phyloP scores from a whole-genome alignment of 2,113 vertebrate species.

The Triplophysa dalaica region DNA sequence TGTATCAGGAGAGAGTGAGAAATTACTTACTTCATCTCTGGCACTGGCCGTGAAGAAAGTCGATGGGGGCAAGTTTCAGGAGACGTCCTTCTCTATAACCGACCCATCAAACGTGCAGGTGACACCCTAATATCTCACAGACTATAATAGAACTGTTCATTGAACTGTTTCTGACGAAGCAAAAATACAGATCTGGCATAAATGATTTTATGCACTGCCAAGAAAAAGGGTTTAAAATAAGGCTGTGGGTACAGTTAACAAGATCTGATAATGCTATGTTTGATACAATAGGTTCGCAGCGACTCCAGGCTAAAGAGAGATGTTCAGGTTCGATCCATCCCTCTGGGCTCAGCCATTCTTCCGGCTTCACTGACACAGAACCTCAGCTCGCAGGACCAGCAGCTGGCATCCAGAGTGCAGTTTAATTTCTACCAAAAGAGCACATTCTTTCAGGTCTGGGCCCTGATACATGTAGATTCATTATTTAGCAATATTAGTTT shows the following conservation, averaged over 20 bases:
- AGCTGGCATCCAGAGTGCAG: slow-evolving; percentile 82
- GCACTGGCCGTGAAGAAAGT: slow-evolving; percentile 83
- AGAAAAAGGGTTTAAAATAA: not conserved
- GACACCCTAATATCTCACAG: slow-evolving; percentile 9
- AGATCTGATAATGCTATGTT: not conserved
- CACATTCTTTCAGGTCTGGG: slow-evolving; percentile 85
- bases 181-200: too few species aligned
- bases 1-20: slow-evolving; percentile 64
- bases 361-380: slow-evolving; percentile 77
- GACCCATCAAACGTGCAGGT: slow-evolving; percentile 82
- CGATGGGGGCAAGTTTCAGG: slow-evolving; percentile 72
- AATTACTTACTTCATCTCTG: slow-evolving; percentile 76
- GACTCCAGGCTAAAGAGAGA: slow-evolving; percentile 28
- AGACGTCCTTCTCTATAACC: slow-evolving; percentile 79
- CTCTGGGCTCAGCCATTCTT: slow-evolving; percentile 81
- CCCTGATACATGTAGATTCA: not conserved
- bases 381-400: slow-evolving; percentile 70
- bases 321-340: slow-evolving; percentile 53
- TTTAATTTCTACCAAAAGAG: slow-evolving; percentile 92
- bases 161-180: too few species aligned
- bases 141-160: not conserved
- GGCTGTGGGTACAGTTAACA: not conserved
- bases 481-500: not conserved
- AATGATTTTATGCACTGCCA: too few species aligned
- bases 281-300: slow-evolving; percentile 56